A percentile compares a stretch with the other conserved stretches of the same genome.
Evolutionary conservation across 2,888 invertebrate species (phyloP).

Genomic region (Philereme transversata): DNA sequence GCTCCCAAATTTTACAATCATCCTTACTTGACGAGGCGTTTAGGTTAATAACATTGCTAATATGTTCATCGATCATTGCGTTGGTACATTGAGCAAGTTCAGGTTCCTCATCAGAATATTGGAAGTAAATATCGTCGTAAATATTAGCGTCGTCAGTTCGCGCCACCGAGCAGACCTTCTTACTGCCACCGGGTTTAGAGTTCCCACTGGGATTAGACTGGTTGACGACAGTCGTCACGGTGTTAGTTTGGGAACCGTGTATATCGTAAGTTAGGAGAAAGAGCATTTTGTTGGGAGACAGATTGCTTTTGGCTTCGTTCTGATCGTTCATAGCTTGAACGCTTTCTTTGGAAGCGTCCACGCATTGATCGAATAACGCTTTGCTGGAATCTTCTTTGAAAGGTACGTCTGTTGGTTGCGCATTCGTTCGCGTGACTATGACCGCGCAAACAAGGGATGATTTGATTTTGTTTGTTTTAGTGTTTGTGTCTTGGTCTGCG

Average conservation of each 20-base stretch:
- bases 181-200: slow-evolving; percentile 81
- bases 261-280: slow-evolving; percentile 89
- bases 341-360: slow-evolving; percentile 64
- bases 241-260: slow-evolving; percentile 83
- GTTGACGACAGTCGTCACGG: slow-evolving; percentile 72
- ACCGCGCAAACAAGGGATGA: slow-evolving; percentile 74
- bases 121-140: slow-evolving; percentile 79
- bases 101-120: slow-evolving; percentile 85
- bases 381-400: slow-evolving; percentile 73
- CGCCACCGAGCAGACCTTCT: slow-evolving; percentile 74
- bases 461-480: slow-evolving; percentile 61
- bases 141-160: slow-evolving; percentile 69
- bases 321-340: slow-evolving; percentile 92
- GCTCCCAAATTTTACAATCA: slow-evolving; percentile 72
- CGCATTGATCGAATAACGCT: slow-evolving; percentile 71
- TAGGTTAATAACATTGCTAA: slow-evolving; percentile 81
- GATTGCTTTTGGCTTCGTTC: slow-evolving; percentile 86
- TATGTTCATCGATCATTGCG: slow-evolving; percentile 73
- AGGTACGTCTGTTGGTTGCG: slow-evolving; percentile 42
- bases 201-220: slow-evolving; percentile 74
- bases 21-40: slow-evolving; percentile 79
- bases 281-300: slow-evolving; percentile 69
- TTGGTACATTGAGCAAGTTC: slow-evolving; percentile 79
- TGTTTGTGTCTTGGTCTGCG: slow-evolving; percentile 64
- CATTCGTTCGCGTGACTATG: slow-evolving; percentile 63